phyloP scores from a whole-genome alignment of 2,113 vertebrate genomes.

The Nyctibius bracteatus region DNA sequence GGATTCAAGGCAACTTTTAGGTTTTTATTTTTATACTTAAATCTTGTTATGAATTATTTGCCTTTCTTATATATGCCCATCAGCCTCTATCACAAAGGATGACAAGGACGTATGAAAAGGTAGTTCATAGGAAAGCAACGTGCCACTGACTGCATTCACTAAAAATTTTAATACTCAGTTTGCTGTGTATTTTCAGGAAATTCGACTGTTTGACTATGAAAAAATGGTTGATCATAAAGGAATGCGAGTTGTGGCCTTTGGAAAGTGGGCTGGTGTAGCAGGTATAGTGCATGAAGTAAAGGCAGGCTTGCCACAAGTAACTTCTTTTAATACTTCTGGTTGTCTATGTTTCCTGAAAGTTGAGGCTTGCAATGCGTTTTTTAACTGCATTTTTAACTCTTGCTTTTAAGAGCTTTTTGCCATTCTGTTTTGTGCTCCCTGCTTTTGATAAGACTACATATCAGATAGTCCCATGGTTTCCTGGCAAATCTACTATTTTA shows the following conservation, averaged over 20 bases:
- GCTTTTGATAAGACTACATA: neutral
- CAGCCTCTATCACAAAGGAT: neutral
- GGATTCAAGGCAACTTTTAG: neutral
- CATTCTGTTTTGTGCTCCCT: neutral
- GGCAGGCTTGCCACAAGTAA: slow-evolving; percentile 33
- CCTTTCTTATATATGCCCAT: neutral
- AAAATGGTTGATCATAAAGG: slow-evolving; percentile 97
- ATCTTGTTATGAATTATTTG: neutral
- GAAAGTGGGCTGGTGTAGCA: slow-evolving; percentile 97
- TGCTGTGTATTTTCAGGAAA: slow-evolving; percentile 80
- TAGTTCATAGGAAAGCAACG: neutral
- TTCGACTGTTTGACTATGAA: slow-evolving; percentile 97
- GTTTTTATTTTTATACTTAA: neutral
- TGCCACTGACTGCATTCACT: neutral
- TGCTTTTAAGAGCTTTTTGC: slow-evolving; percentile 25
- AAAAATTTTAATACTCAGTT: slow-evolving; percentile 28
- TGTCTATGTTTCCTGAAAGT: neutral
- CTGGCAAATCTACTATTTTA: neutral
- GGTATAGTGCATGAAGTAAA: slow-evolving; percentile 74
- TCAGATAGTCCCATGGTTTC: neutral
- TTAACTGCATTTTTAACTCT: slow-evolving; percentile 18
- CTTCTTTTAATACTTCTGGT: neutral
- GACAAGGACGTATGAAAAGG: neutral
- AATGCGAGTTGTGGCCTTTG: slow-evolving; percentile 91
- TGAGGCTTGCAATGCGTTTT: neutral